Conservation (phyloP, 2,888 invertebrate species). For the Sepiola atlantica region DNA sequence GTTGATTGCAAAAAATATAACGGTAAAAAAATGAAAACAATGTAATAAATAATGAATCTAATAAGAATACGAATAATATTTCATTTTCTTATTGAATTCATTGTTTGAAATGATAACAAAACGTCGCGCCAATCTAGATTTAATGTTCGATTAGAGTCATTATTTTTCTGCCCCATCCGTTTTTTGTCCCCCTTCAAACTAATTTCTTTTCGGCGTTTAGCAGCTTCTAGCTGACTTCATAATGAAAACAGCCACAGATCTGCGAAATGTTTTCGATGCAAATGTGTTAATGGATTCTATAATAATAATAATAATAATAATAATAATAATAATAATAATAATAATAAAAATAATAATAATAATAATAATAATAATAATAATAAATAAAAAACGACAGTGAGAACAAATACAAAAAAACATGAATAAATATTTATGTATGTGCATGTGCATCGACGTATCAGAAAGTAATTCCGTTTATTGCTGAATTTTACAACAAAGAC, state of each 20-base stretch:
- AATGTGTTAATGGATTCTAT: neutral
- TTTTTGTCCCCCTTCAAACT: neutral
- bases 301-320: neutral
- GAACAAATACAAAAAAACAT: neutral
- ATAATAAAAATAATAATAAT: too few relatives aligned
- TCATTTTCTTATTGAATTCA: slow-evolving; percentile 32
- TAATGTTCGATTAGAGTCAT: neutral
- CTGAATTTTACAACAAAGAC: neutral
- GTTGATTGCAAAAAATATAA: neutral
- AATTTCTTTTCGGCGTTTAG: slow-evolving; percentile 2
- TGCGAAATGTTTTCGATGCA: neutral
- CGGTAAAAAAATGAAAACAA: neutral
- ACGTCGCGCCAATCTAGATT: neutral
- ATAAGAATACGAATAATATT: neutral
- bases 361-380: too few relatives aligned
- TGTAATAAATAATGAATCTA: neutral
- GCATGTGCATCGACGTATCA: neutral
- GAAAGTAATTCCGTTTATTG: neutral
- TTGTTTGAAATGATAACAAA: neutral
- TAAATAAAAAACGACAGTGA: too few relatives aligned
- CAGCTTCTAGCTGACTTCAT: neutral
- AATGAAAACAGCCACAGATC: neutral
- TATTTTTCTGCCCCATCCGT: neutral
- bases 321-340: too few relatives aligned
- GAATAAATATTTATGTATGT: neutral